Percentiles rank a stretch among this genome's conserved stretches.
Conservation (phyloP, 37 sponge, comb jelly and placozoan species). For the Dysidea cf. avara region DNA sequence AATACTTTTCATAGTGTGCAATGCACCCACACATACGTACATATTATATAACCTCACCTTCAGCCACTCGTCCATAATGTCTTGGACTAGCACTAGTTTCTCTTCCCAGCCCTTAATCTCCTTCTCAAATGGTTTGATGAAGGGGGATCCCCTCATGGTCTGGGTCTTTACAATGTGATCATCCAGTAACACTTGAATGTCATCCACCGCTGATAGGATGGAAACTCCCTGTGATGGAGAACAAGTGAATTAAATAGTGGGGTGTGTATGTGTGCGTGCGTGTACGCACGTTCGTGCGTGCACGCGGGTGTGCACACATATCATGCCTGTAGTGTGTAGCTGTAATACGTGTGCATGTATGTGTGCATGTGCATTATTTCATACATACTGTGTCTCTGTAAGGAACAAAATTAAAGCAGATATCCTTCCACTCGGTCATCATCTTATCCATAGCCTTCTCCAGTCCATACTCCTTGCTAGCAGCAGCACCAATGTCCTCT, state of each 20-base stretch:
- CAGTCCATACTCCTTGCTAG: constrained; percentile 94
- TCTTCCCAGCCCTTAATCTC: constrained; percentile 97
- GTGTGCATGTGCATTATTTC: constrained; percentile 62
- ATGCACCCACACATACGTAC: constrained; percentile 18
- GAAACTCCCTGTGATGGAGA: constrained; percentile 65
- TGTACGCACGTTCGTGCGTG: constrained; percentile 16
- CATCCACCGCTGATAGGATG: constrained; percentile 92
- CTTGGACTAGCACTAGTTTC: constrained; percentile 83
- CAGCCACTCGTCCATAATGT: constrained; percentile 96
- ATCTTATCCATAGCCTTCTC: constrained; percentile 97
- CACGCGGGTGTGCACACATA: constrained; percentile 13
- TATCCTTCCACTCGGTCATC: constrained; percentile 90
- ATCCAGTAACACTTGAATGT: constrained; percentile 90
- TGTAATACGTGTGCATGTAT: constrained; percentile 54
- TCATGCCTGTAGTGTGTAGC: no score
- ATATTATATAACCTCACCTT: constrained; percentile 43
- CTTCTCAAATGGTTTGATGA: constrained; percentile 95
- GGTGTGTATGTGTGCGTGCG: constrained; percentile 23
- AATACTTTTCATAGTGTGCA: no score
- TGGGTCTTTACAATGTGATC: constrained; percentile 98
- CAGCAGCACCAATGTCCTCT: constrained; percentile 90
- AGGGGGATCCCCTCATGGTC: constrained; percentile 97
- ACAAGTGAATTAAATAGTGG: no score
- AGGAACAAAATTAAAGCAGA: constrained; percentile 74
- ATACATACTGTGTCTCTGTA: constrained; percentile 90